Base-by-base conservation (phyloP, 2,797 vertebrate genomes). In the Eupleurogrammus muticus region DNA sequence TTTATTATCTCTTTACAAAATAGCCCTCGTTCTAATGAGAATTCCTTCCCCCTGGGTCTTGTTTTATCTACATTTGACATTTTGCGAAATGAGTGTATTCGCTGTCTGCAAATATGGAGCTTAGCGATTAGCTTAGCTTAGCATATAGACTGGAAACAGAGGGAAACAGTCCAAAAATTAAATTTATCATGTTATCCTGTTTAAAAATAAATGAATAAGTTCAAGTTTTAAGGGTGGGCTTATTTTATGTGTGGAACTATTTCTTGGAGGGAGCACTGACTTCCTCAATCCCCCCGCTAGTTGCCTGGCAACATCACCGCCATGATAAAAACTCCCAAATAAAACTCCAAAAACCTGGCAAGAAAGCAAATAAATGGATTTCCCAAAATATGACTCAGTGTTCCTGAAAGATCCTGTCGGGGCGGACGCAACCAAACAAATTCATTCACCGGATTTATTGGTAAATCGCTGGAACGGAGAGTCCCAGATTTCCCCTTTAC, bases 11-110 rank as follows among this genome's bases (percentile, higher is more conserved):
- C 58, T 74, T 57, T 60, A 67, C 60, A 62, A 67, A 76, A 55
- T 73, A 77, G 69, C 65, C 66, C 65, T 66, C 63, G 70, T 54
- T 77, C 36, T 77, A 67, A 74, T 63, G 57, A 74, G 64, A 35
- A 32, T 61, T 16, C 19, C 17, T 14, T 44, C 57, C n/a, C 64
- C 64, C 17, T 1, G 63, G 47, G 83, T 70, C 77, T 46, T 67
- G 54, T 68, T 73, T 32, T 80, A 66, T 82, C 80, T 82, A 51
- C 70, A 55, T 61, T 23, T 17, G 40, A 44, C 16, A 44, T 44
- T 17, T 44, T 44, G 40, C 5, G 16, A 44, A 44, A 17, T 44
- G 17, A 17, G 40, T 2, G 6, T n/a, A 17, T n/a, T 28, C 28
- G 6, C 28, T 28, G 14, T n/a, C 40, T 17, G 1, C 40, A 23